Base-by-base conservation (phyloP, 1,140 invertebrate species). In the Drosophila bipectinata region DNA sequence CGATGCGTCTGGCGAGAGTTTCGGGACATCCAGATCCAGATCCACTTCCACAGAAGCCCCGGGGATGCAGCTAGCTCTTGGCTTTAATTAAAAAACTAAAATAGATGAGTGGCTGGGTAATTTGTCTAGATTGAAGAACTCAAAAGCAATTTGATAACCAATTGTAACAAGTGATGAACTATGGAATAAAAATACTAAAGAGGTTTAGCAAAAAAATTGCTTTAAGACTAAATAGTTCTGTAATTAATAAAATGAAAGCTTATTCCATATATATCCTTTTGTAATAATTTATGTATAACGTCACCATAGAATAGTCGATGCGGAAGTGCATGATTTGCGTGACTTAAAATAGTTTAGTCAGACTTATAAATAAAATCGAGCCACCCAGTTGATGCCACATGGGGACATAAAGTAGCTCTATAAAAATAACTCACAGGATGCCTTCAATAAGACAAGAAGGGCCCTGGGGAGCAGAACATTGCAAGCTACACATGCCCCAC, bases 401-500 rank as follows among this genome's bases (percentile, higher is more conserved):
- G 45, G 54, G 57, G 48, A 62, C 39, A n/a, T 76, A 76, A 88
- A 87, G 83, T 82, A 74, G 83, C 83, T 79, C 57, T 71, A 87
- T 87, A 88, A 87, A 87, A 87, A 87, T 88, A 88, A 68, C 83
- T 82, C 76, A 77, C 76, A 88, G 34, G 83, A 79, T 87, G 79
- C 82, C 77, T 87, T 75, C 69, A 78, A 87, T 72, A 71, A 61
- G 66, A 53, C 61, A 48, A 52, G 28, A 39, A 41, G 49, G 39
- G 56, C 30, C 15, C 18, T 51, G 44, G 44, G 55, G 28, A 34
- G 21, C 21, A 53, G 48, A 41, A 32, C 52, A 41, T 15, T 56
- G 52, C 51, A 58, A 47, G 57, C 45, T 64, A 44, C 51, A 62
- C 53, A 69, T 61, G 57, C 74, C 67, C 37, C 63, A 82, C 41